These are phyloP conservation scores for Rotaria magnacalcarata DNA, from an alignment of 2,888 invertebrate genomes.

Conservation along the genomic window DNA sequence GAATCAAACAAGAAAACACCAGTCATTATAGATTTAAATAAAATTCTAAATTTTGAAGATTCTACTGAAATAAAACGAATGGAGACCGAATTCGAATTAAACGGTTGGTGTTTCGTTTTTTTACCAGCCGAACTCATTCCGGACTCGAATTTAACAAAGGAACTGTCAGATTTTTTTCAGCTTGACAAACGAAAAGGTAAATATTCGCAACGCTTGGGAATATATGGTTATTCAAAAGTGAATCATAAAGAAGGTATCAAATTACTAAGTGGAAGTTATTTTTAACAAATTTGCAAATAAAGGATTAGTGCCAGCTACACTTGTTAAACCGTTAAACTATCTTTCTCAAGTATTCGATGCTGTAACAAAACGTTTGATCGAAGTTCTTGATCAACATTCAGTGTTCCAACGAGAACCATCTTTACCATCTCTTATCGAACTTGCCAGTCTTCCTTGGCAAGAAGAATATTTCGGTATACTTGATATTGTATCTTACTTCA, in stretches of 20 bases:
- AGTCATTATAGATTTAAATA: not conserved
- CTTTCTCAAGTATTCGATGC: slow-evolving; percentile 16
- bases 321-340: not conserved
- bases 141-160: not conserved
- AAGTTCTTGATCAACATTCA: not conserved
- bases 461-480: slow-evolving; percentile 17
- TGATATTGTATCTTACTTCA: slow-evolving; percentile 1
- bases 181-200: not conserved
- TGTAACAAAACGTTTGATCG: not conserved
- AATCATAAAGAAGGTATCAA: slow-evolving; percentile 15
- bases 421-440: not conserved
- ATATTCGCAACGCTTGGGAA: not conserved
- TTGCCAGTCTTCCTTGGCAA: not conserved
- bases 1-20: too few species aligned
- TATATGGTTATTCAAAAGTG: slow-evolving; percentile 11
- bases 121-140: slow-evolving; percentile 4
- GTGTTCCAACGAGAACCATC: not conserved
- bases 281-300: not conserved
- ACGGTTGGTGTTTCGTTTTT: slow-evolving; percentile 12
- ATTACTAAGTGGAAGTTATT: slow-evolving; percentile 1
- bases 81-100: not conserved
- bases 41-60: slow-evolving; percentile 8
- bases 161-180: not conserved
- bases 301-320: not conserved
- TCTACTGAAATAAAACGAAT: not conserved